Base-by-base conservation (phyloP, 2,888 invertebrate species). In the Petrolisthes manimaculis region DNA sequence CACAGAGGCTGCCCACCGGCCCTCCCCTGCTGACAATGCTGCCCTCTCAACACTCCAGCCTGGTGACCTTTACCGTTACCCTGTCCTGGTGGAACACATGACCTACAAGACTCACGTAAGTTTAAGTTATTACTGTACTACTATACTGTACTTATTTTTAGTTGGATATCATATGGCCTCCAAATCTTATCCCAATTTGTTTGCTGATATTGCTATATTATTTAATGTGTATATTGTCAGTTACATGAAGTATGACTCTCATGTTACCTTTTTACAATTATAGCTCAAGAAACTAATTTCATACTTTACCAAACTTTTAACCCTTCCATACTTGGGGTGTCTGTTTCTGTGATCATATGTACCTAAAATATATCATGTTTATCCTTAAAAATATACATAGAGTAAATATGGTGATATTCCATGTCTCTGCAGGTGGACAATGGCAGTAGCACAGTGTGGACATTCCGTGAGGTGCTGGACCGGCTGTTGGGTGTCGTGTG, bases 401-500 rank as follows among this genome's bases (percentile, higher is more conserved):
- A 37, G 37, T 12, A 3, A 67, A 12, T n/a, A 67, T 67, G 67
- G n/a, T 18, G 14, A n/a, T 67, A 18, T 67, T 67, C 37, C 37
- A 37, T 37, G 37, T 37, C 1, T 37, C 80, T 61, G 12, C 86
- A 91, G 90, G 84, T 86, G 51, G 90, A 88, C 53, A 90, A 89
- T 82, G 90, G 90, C 21, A 84, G 85, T 18, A 89, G 90, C n/a
- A 54, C 84, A 24, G 84, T 90, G 81, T 96, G 96, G 95, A 95
- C 95, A 18, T 95, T 97, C 91, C 94, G 96, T 91, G 97, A 98
- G 92, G 96, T 97, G 0, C 94, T 98, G 18, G 96, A 97, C 75
- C 95, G 96, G 83, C 93, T 98, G 54, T 93, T 98, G 83, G 96
- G 96, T 91, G 95, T 98, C 21, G 96, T 97, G 54, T 95, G 96